phyloP scores from a whole-genome alignment of 2,797 vertebrate species.

The Myotis vivesi region DNA sequence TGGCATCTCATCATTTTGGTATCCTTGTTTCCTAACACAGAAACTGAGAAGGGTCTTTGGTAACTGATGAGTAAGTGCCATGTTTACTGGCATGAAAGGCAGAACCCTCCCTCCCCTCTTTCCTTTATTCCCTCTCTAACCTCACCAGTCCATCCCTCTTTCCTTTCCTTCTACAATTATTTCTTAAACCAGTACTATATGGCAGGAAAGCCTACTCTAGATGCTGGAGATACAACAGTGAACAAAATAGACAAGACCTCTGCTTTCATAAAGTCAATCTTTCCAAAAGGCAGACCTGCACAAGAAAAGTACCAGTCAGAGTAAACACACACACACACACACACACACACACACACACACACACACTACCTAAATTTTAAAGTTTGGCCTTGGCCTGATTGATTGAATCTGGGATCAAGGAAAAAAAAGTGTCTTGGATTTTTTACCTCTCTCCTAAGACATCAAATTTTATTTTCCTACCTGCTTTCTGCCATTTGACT shows the following conservation, averaged over 20 bases:
- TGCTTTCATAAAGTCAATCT: constrained; percentile 16
- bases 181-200: not conserved
- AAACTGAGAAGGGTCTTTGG: not conserved
- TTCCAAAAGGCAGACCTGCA: not conserved
- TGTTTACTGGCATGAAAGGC: not conserved
- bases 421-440: constrained; percentile 29
- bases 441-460: constrained; percentile 13
- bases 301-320: not conserved
- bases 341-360: not conserved
- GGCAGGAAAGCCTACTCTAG: not conserved
- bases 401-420: not conserved
- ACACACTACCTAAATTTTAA: not conserved
- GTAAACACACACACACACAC: not conserved
- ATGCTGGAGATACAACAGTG: not conserved
- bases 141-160: not conserved
- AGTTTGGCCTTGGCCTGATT: constrained; percentile 6
- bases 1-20: not conserved
- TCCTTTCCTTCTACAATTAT: not conserved
- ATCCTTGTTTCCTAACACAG: constrained; percentile 25
- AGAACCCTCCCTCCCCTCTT: not conserved
- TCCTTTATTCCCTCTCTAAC: not conserved
- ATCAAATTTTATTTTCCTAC: constrained; percentile 25
- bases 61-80: not conserved
- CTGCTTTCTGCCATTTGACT: not conserved
- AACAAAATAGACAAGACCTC: not conserved